Percentiles rank a stretch among this genome's conserved stretches.
These are phyloP conservation scores for Lysandra coridon DNA, from an alignment of 2,888 invertebrate genomes.

Conservation along the genomic window DNA sequence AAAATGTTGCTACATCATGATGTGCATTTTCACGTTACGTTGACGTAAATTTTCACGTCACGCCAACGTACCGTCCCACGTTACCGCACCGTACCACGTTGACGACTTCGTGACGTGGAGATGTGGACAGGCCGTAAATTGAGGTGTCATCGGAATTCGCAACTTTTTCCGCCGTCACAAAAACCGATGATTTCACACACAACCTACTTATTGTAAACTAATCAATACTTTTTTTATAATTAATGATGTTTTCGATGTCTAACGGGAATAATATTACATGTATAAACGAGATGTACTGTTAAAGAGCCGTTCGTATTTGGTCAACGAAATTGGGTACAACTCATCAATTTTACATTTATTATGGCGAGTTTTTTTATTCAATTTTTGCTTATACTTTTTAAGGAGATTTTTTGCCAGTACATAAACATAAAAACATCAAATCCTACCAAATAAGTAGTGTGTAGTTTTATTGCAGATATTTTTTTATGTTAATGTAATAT, in stretches of 20 bases:
- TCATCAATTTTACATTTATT: conserved; percentile 15
- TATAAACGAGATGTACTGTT: conserved; percentile 25
- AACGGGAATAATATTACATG: conserved; percentile 15
- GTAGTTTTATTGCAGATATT: background rate
- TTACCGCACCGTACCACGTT: too few relatives aligned
- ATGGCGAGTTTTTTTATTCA: background rate
- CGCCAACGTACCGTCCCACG: too few relatives aligned
- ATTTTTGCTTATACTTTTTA: background rate
- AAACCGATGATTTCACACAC: conserved; percentile 1
- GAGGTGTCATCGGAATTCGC: conserved; percentile 16
- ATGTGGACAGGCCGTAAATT: background rate
- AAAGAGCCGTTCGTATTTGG: conserved; percentile 12
- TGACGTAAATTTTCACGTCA: too few relatives aligned
- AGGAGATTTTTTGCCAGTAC: background rate
- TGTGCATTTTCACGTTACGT: too few relatives aligned
- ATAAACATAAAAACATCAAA: background rate
- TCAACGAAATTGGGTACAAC: conserved; percentile 21
- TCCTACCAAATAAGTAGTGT: background rate
- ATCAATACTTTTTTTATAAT: conserved; percentile 13
- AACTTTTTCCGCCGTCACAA: conserved; percentile 12
- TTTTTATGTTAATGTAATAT: too few relatives aligned
- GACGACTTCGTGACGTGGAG: too few relatives aligned
- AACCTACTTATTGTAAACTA: conserved; percentile 9
- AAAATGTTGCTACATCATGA: too few relatives aligned
- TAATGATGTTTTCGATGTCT: conserved; percentile 14